Base-by-base conservation (phyloP, 1,140 invertebrate species). In the Heliconius hewitsoni region DNA sequence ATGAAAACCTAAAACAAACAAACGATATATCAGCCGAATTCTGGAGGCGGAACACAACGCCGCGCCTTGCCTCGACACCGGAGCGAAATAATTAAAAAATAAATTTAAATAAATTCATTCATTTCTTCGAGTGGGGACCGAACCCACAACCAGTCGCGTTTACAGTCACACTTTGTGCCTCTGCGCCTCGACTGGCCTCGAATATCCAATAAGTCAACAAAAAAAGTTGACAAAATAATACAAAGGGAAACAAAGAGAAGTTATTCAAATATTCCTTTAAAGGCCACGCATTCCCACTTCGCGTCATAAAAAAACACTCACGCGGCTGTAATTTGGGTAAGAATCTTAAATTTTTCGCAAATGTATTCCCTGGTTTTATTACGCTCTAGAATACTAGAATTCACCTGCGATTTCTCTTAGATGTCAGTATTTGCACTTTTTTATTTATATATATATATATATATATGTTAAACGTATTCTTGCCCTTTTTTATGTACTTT, bases 1-100 rank as follows among this genome's bases (percentile, higher is more conserved):
- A 97, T 93, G 76, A 95, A 95, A 27, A 97, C 94, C 93, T 96
- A 91, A 19, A 83, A 39, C 76, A 79, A 75, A 76, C 71, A 18
- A 74, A 37, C 34, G 34, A 37, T 37, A 37, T 37, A 4, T 34
- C 34, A 4, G 34, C 34, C 6, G 34, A 34, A 34, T 34, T 34
- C 34, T 34, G 6, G 34, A 34, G 34, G 34, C 34, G 34, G 34
- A 34, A 34, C 34, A 6, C 0, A 34, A 34, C 34, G 5, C 34
- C 34, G 34, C 34, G 34, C 34, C 6, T 34, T 34, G 5, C 34
- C 34, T 34, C 34, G 4, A 34, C 5, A 34, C 2, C 34, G 2
- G 2, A 34, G 34, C 34, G 2, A 34, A 34, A 3, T 3, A 34
- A 34, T 34, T 0, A 2, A 34, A 34, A 34, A 3, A 34, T 3